Conservation (phyloP, 2,113 vertebrate genomes). For the Neodon shergylaensis region DNA sequence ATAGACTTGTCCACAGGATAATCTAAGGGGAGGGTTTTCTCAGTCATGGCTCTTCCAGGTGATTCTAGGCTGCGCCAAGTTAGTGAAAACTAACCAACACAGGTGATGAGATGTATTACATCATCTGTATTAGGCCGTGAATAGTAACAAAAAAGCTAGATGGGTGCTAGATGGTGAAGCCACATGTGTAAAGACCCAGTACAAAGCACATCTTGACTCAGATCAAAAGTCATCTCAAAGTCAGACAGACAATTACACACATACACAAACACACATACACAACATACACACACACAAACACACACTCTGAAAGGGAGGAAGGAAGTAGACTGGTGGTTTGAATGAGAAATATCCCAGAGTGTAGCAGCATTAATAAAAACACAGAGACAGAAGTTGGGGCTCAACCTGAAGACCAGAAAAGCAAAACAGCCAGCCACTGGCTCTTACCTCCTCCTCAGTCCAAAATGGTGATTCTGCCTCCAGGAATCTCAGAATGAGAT, state of each 20-base stretch:
- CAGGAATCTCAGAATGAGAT: too few relatives aligned
- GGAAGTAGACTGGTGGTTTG: background rate
- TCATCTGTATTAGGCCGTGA: background rate
- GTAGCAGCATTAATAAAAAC: too few relatives aligned
- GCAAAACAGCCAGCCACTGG: too few relatives aligned
- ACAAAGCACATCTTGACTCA: background rate
- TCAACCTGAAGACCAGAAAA: too few relatives aligned
- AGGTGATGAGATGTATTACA: background rate
- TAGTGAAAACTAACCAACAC: background rate
- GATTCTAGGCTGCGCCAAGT: background rate
- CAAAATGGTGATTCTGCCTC: too few relatives aligned
- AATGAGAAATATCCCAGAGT: background rate
- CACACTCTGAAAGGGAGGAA: rapidly evolving
- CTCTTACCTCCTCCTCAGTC: too few relatives aligned
- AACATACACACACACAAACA: background rate
- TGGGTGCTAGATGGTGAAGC: rapidly evolving
- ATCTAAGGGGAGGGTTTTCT: background rate
- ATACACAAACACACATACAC: too few relatives aligned
- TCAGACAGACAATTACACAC: background rate
- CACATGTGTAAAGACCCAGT: background rate
- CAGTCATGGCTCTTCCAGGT: background rate
- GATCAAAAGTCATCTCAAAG: background rate
- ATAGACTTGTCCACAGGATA: background rate
- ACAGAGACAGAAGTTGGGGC: too few relatives aligned
- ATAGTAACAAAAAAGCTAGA: background rate